Percentiles rank a stretch among this genome's conserved stretches.
These are phyloP conservation scores for Ptilonorhynchus violaceus DNA, from an alignment of 2,113 vertebrate genomes.

Conservation along the genomic window DNA sequence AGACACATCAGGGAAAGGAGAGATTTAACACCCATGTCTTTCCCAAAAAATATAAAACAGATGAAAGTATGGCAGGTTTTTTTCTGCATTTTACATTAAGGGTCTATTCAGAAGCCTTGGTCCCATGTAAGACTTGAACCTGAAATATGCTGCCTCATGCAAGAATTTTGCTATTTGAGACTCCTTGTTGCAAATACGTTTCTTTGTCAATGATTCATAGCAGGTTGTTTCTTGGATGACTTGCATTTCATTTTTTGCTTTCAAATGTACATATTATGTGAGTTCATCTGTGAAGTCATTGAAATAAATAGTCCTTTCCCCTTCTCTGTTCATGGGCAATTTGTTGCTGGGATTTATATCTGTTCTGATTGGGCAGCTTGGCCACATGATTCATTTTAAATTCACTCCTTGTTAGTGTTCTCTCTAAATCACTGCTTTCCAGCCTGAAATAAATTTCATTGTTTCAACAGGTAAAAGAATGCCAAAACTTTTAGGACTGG, in stretches of 20 bases:
- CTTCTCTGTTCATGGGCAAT: background rate
- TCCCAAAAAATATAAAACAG: background rate
- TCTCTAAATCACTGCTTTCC: background rate
- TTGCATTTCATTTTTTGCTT: conserved; percentile 1
- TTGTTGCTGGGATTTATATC: background rate
- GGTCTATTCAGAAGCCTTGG: background rate
- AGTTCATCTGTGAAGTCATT: conserved; percentile 34
- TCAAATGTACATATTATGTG: background rate
- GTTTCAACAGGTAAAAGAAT: background rate
- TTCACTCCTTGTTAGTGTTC: background rate
- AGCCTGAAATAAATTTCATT: background rate
- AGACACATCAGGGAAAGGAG: background rate
- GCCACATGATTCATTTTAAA: background rate
- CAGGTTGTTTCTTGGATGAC: conserved; percentile 21
- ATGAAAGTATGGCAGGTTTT: background rate
- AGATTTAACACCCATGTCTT: background rate
- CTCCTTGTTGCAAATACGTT: background rate
- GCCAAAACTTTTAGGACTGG: background rate
- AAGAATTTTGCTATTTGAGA: conserved; percentile 2
- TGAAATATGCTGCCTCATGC: background rate
- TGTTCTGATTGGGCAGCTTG: background rate
- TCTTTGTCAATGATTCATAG: conserved; percentile 28
- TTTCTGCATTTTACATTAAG: background rate
- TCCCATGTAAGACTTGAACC: background rate
- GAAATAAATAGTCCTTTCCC: conserved; percentile 10